Base-by-base conservation (phyloP, 2,888 invertebrate species). In the Megaustenia siamemsis region DNA sequence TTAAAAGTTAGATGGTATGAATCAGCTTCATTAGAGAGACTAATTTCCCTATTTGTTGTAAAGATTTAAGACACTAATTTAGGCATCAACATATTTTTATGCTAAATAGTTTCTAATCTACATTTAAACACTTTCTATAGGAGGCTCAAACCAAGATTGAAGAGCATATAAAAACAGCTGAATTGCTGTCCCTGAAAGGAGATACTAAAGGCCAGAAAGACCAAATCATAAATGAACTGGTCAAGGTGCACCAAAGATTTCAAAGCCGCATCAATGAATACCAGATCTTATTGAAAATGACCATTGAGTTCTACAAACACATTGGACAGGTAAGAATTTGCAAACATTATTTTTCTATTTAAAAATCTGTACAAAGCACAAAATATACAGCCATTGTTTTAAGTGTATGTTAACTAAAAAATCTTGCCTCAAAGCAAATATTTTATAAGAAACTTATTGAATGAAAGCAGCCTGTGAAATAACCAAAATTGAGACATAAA, bases 181-280 rank as follows among this genome's bases (percentile, higher is more conserved):
- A 96, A 91, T 94, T 95, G 86, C 94, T 96, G 75, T 95, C 96
- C 85, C 95, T 95, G 40, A 96, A 95, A 94, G 96, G 96, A 91
- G 94, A 95, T 88, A 93, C 94, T 6, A 91, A 93, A 76, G 94
- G 94, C 79, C 94, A 95, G 88, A 95, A 96, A 88, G 95, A 96
- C 82, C 95, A 95, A 91, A 95, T 97, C 73, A 95, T 96, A 84
- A 95, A 95, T 82, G 96, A 96, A 93, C 94, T 97, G 78, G 94
- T 95, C 83, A 95, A 96, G 88, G 95, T 96, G 80, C 96, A 96
- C 91, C 95, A 96, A 86, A 95, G 96, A 89, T 94, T 97, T 84
- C 95, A 96, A 90, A 95, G 95, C 85, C 95, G 96, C 84, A 95
- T 96, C 69, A 95, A 96, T 24, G 96, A 97, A 90, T 97, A 97